Conservation (phyloP, 2,888 invertebrate genomes). For the Scaptomyza tumidula region DNA sequence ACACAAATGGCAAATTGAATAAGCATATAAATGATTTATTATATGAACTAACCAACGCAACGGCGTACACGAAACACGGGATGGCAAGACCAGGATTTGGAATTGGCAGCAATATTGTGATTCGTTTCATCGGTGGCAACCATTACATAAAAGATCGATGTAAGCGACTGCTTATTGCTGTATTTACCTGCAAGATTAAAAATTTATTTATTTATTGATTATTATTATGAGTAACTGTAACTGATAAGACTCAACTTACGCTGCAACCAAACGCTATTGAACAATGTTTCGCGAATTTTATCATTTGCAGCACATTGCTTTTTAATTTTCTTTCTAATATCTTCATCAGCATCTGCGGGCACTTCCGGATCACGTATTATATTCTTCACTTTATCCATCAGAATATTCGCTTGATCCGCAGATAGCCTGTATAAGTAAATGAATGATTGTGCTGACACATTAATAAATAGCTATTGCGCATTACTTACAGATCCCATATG, state of each 20-base stretch:
- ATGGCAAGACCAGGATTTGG: constrained; percentile 72
- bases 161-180: constrained; percentile 75
- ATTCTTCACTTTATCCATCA: constrained; percentile 60
- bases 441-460: background rate
- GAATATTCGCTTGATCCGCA: constrained; percentile 35
- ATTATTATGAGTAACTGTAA: too few relatives aligned
- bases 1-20: background rate
- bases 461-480: constrained; percentile 22
- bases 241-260: constrained; percentile 61
- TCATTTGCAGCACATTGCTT: constrained; percentile 18
- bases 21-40: background rate
- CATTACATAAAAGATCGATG: constrained; percentile 80
- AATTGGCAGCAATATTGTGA: constrained; percentile 39
- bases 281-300: constrained; percentile 54
- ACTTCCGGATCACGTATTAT: constrained; percentile 65
- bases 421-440: constrained; percentile 54
- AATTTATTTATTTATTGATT: background rate
- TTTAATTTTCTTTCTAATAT: background rate
- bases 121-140: constrained; percentile 62
- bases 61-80: constrained; percentile 81
- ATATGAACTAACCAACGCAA: constrained; percentile 73
- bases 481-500: constrained; percentile 75
- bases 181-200: constrained; percentile 75
- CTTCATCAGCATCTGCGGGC: background rate
- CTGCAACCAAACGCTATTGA: constrained; percentile 78